Base-by-base conservation (phyloP, 2,888 invertebrate genomes). In the Melanostoma scalare region DNA sequence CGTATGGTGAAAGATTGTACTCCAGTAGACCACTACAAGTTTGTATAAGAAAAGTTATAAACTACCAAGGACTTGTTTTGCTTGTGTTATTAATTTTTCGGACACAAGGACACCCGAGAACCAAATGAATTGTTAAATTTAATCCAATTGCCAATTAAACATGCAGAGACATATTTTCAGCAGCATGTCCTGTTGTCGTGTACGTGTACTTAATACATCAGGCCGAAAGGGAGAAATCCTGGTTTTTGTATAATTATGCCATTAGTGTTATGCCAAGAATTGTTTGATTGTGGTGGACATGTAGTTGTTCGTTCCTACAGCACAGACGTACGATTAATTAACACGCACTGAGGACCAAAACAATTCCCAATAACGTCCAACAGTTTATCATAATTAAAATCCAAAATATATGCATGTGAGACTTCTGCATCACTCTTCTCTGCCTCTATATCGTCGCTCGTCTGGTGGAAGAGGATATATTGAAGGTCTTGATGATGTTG, bases 51-150 rank as follows among this genome's bases (percentile, higher is more conserved):
- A 73, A 68, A 82, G 68, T 78, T 77, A 73, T 68, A 63, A 77
- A 63, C 56, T 65, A 68, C 48, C 9, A 40, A 63, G 52, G 48
- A 53, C 55, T 58, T 80, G 76, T 61, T 31, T 50, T 68, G 52
- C 36, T 50, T 63, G 38, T 72, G 71, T 55, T 60, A 77, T 72
- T 77, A 72, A 81, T 77, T 72, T 56, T 35, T 60, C 48, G 61
- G 48, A 56, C 77, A 63, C 38, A 4, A 31, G 8, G 9, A 4
- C n/a, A 30, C 20, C 30, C 0, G 10, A 55, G 67, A 60, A 76
- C 53, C 71, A 72, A 81, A 81, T 82, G 77, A 73, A 82, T 82
- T 68, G 81, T 82, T 72, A 72, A 82, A 82, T 82, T 77, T 68
- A 72, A 68, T 73, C 67, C 72, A 40, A 82, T 77, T 78, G 81